These are phyloP conservation scores for Danaus plexippus DNA, from an alignment of 1,140 invertebrate species.

Conservation along the genomic window DNA sequence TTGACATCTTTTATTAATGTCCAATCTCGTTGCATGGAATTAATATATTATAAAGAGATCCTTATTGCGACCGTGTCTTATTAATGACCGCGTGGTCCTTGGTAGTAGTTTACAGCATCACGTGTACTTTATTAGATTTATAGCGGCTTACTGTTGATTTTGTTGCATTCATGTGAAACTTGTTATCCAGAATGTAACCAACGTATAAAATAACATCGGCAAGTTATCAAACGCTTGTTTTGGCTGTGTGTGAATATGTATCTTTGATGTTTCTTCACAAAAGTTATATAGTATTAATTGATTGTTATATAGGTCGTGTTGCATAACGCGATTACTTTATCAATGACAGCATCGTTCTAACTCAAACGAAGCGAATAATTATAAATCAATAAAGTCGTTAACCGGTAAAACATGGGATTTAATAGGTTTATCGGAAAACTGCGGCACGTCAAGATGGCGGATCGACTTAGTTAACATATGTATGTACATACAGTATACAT, in stretches of 20 bases:
- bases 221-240: too few relatives aligned
- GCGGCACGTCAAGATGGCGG: slow-evolving; percentile 5
- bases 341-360: slow-evolving; percentile 1
- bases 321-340: too few relatives aligned
- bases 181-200: too few relatives aligned
- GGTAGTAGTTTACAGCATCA: not conserved
- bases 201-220: too few relatives aligned
- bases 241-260: too few relatives aligned
- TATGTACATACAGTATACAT: too few relatives aligned
- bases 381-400: slow-evolving; percentile 7
- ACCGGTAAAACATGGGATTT: slow-evolving; percentile 3
- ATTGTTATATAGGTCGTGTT: too few relatives aligned
- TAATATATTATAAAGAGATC: slow-evolving; percentile 8
- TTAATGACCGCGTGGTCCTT: slow-evolving; percentile 9
- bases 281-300: too few relatives aligned
- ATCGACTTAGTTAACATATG: too few relatives aligned
- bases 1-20: slow-evolving; percentile 17
- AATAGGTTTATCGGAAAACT: slow-evolving; percentile 2
- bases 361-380: slow-evolving; percentile 6
- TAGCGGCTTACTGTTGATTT: too few relatives aligned
- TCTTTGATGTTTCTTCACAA: too few relatives aligned
- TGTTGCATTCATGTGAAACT: too few relatives aligned
- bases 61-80: slow-evolving; percentile 6
- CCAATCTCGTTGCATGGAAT: not conserved
- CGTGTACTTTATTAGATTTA: slow-evolving; percentile 1